These are phyloP conservation scores for Cetoscarus ocellatus DNA, from an alignment of 2,797 vertebrate species.

Conservation along the genomic window DNA sequence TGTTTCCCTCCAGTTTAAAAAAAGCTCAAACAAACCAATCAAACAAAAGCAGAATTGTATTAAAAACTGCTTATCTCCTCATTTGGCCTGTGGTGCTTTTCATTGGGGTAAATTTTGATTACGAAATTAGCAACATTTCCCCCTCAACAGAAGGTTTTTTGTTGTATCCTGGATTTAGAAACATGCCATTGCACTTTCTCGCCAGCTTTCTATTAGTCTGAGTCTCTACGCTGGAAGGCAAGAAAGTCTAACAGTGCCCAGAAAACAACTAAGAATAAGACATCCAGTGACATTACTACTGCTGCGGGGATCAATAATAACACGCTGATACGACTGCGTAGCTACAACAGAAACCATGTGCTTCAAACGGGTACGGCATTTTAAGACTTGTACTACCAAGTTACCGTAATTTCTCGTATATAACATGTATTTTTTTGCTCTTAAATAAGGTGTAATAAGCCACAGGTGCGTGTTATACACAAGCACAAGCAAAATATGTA, in stretches of 20 bases:
- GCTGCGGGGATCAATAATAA: constrained; percentile 59
- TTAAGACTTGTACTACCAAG: no score
- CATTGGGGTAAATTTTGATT: not conserved
- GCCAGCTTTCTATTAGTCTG: constrained; percentile 77
- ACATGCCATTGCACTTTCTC: constrained; percentile 76
- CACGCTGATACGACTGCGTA: constrained; percentile 14
- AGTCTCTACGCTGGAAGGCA: constrained; percentile 64
- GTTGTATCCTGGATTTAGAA: constrained; percentile 45
- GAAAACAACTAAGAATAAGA: constrained; percentile 71
- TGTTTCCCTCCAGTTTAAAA: constrained; percentile 34
- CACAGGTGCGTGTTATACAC: no score
- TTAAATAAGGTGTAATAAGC: no score
- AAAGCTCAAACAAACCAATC: constrained; percentile 32
- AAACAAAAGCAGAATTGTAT: constrained; percentile 27
- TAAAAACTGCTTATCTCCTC: constrained; percentile 1
- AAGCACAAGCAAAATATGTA: no score
- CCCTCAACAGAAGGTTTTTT: constrained; percentile 16
- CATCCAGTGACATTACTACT: constrained; percentile 53
- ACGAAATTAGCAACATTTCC: not conserved
- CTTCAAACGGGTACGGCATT: constrained; percentile 53
- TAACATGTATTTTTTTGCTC: no score
- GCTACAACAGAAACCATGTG: constrained; percentile 52
- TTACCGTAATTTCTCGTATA: no score
- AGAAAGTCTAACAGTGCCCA: constrained; percentile 77
- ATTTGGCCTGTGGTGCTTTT: constrained; percentile 8